Base-by-base conservation (phyloP, 2,888 invertebrate genomes). In the Cephus spinipes region DNA sequence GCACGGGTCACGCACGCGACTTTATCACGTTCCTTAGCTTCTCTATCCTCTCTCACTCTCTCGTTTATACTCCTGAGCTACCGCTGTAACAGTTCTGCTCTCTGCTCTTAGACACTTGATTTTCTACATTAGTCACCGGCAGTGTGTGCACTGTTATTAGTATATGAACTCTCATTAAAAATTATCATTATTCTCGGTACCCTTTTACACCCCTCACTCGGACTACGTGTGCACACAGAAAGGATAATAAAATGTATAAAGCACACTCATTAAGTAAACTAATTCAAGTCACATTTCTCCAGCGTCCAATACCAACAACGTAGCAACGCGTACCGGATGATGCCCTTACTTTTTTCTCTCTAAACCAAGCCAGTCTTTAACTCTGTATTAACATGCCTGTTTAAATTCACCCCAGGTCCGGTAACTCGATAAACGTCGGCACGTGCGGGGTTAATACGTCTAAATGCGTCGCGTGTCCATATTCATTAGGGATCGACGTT, bases 401-500 rank as follows among this genome's bases (percentile, higher is more conserved):
- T 55, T 55, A 55, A 55, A 55, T 55, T 31, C 71, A 71, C 33
- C 74, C 35, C 34, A 34, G 35, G 74, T 74, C 79, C 76, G 74
- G 69, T 76, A 75, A 78, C 76, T 78, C 74, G 81, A 80, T 80
- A 79, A 81, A 79, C 79, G 79, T 68, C 71, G 79, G 76, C 81
- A 81, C 81, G 81, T 81, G 84, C 85, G 85, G 84, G 82, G 84
- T 87, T 89, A 89, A 89, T 89, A 88, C 83, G 77, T 82, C 83
- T 80, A 87, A 89, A 90, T 88, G 89, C 87, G 85, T 91, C 83
- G 91, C 91, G 87, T 91, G 91, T 87, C 87, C 87, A 86, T 85
- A 85, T 89, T 90, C 91, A 91, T 91, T 91, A 91, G 89, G 87
- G 55, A 23, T 55, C 55, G 55, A 23, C 55, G 55, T 23, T 55